Percentiles rank a stretch among this genome's conserved stretches.
Evolutionary conservation across 1,140 invertebrate species (phyloP).

Genomic region (Epicauta chinensis): DNA sequence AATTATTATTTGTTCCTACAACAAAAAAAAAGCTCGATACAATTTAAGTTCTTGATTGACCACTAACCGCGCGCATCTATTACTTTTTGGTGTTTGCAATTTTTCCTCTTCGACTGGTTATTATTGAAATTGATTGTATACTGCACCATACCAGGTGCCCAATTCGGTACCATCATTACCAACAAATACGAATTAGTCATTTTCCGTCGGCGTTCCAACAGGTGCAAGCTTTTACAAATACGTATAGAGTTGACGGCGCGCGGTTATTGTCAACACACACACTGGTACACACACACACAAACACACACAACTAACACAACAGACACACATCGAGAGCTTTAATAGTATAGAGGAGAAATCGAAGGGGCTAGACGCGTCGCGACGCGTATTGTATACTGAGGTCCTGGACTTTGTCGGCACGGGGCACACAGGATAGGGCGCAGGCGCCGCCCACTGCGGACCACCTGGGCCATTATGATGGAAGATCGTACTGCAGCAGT

Average conservation of each 20-base stretch:
- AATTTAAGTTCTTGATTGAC: conserved; percentile 2
- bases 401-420: conserved; percentile 22
- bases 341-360: too few relatives aligned
- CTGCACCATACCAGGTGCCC: neutral
- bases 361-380: conserved; percentile 23
- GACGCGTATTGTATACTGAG: conserved; percentile 29
- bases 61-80: conserved; percentile 9
- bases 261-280: too few relatives aligned
- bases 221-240: conserved; percentile 17
- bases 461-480: conserved; percentile 28
- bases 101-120: neutral
- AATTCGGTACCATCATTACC: neutral
- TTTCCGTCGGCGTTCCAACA: conserved; percentile 24
- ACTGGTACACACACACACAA: too few relatives aligned
- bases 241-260: conserved; percentile 8
- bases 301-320: too few relatives aligned
- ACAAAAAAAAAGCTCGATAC: too few relatives aligned
- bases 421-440: conserved; percentile 20
- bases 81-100: neutral
- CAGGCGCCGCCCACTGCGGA: conserved; percentile 30
- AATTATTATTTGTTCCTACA: too few relatives aligned
- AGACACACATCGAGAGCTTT: too few relatives aligned
- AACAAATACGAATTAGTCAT: neutral
- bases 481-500: conserved; percentile 25
- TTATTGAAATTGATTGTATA: neutral